Evolutionary conservation across 2,797 vertebrate genomes (phyloP), one percentile per base, ranked within the genome.

Genomic region (Mallotus villosus): DNA sequence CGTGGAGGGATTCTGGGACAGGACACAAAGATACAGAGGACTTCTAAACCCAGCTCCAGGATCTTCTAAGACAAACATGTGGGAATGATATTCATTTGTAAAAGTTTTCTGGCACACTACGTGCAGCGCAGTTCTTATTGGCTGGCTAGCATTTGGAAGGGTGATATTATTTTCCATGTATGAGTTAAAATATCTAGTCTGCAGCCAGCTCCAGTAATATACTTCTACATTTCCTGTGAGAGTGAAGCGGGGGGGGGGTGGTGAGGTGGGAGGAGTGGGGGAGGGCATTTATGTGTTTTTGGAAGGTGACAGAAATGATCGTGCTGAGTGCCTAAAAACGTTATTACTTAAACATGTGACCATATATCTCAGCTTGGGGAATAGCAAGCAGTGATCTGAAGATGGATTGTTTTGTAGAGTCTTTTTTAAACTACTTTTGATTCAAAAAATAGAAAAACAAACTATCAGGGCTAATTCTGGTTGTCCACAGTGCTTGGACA

Each of bases 61-160:
- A 75, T 76, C 67, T 7, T 5, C 68, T 32, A 71, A 55, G 29
- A 69, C 1, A 49, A 83, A 75, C 86, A 89, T 86, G 80, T 88
- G 84, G 83, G 67, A 85, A 21, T 73, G 76, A 85, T 88, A 87
- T 79, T 69, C 66, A 59, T 81, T 76, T 71, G 41, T 82, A 77
- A 2, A 61, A 12, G 63, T 19, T 11, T 74, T 27, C 73, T 73
- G 34, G 77, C 76, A 27, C 67, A 46, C 69, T 70, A 65, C 63
- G 73, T 61, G 41, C 64, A 63, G 76, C 71, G 66, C 61, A 55
- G 46, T 32, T 62, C 32, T 37, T 81, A 65, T 63, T 67, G 53
- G 73, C 71, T 61, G 63, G 16, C 69, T 73, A 67, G 25, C 74
- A 63, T 68, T 80, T 84, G 49, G 63, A 85, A 60, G 51, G 29